These are phyloP conservation scores for Loris lydekkerianus DNA, from an alignment of 2,797 vertebrate species.

Conservation along the genomic window DNA sequence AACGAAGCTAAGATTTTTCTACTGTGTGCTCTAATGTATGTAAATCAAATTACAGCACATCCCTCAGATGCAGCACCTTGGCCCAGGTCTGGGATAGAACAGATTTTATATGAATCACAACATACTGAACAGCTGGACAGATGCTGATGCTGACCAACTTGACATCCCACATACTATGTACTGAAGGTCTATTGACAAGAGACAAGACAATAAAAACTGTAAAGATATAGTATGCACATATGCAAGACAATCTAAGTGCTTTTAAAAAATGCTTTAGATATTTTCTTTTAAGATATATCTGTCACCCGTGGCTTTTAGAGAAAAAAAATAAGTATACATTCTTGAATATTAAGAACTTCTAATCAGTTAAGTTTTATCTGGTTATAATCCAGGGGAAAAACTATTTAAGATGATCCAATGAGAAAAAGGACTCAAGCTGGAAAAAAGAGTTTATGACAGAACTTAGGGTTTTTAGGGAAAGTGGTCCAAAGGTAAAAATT, in stretches of 20 bases:
- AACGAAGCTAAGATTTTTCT: conserved; percentile 87
- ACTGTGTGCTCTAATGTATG: conserved; percentile 89
- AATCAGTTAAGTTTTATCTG: conserved; percentile 71
- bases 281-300: conserved; percentile 72
- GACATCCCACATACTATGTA: conserved; percentile 86
- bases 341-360: conserved; percentile 71
- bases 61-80: conserved; percentile 88
- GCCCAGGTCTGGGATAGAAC: conserved; percentile 85
- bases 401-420: conserved; percentile 65
- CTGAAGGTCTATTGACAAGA: conserved; percentile 87
- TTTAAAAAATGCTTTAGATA: conserved; percentile 74
- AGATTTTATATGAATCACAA: conserved; percentile 86
- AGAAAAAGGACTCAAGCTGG: conserved; percentile 55
- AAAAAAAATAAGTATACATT: conserved; percentile 78
- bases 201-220: conserved; percentile 88
- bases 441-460: conserved; percentile 37
- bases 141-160: conserved; percentile 84
- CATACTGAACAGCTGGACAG: conserved; percentile 85
- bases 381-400: conserved; percentile 63
- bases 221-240: conserved; percentile 85
- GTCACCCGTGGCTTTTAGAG: conserved; percentile 76
- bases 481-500: conserved; percentile 28
- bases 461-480: conserved; percentile 9
- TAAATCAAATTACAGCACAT: conserved; percentile 87
- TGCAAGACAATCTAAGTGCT: conserved; percentile 85